Percentiles rank a stretch among this genome's conserved stretches.
Evolutionary conservation across 2,888 invertebrate species (phyloP).

Genomic region (Xestia rhomboidea): DNA sequence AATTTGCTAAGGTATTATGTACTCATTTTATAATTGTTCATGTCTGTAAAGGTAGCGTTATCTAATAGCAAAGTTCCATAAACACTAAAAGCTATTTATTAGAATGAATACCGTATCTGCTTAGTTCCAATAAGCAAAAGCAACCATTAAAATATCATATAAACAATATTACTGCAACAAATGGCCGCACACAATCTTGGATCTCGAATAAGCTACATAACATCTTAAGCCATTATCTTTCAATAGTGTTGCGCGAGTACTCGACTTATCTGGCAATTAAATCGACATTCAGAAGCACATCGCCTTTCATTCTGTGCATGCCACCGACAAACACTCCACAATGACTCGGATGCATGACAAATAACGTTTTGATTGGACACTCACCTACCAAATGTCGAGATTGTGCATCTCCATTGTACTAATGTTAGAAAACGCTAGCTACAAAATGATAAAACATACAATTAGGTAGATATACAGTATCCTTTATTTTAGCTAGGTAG

Average conservation of each 20-base stretch:
- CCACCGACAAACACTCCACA: constrained; percentile 87
- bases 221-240: constrained; percentile 88
- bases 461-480: not conserved
- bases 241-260: constrained; percentile 85
- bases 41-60: not conserved
- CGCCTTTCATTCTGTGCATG: constrained; percentile 86
- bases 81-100: not conserved
- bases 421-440: constrained; percentile 23
- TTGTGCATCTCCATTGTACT: constrained; percentile 69
- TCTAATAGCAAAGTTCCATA: not conserved
- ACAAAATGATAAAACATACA: constrained; percentile 3
- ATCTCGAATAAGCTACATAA: constrained; percentile 86
- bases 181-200: constrained; percentile 70
- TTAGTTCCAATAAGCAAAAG: constrained; percentile 29
- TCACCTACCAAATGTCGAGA: constrained; percentile 74
- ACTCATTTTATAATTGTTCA: not conserved
- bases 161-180: constrained; percentile 67
- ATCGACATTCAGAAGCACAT: constrained; percentile 90
- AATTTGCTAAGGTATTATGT: not conserved
- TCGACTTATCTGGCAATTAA: constrained; percentile 90
- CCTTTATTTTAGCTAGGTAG: not conserved
- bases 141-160: constrained; percentile 59
- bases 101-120: not conserved
- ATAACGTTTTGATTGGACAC: constrained; percentile 89
- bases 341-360: constrained; percentile 89